phyloP scores from a whole-genome alignment of 2,888 invertebrate genomes.

The Volucella zonaria region DNA sequence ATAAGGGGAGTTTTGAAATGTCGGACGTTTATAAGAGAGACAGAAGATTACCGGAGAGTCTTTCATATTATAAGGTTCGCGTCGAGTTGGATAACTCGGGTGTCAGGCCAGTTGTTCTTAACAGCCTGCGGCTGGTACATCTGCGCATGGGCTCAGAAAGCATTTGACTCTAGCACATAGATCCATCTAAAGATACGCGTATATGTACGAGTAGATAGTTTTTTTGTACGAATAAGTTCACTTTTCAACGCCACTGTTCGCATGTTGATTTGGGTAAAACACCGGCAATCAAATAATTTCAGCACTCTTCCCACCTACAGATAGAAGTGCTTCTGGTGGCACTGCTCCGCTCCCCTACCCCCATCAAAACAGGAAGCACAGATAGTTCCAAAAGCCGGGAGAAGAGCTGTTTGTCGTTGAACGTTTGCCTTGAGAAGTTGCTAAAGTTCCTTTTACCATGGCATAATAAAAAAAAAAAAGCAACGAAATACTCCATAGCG shows the following conservation, averaged over 20 bases:
- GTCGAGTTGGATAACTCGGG: no score
- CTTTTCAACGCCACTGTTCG: slow-evolving; percentile 26
- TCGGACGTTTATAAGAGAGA: no score
- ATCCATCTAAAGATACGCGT: no score
- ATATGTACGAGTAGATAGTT: no score
- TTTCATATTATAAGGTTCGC: no score
- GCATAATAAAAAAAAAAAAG: slow-evolving; percentile 44
- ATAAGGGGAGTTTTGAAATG: no score
- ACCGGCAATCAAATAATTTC: slow-evolving; percentile 62
- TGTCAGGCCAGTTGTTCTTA: no score
- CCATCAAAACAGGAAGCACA: slow-evolving; percentile 53
- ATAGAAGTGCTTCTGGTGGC: slow-evolving; percentile 18
- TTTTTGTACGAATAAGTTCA: no score
- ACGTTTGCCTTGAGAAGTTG: slow-evolving; percentile 57
- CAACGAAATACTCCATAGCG: slow-evolving; percentile 39
- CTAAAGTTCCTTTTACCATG: slow-evolving; percentile 49
- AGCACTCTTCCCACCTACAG: slow-evolving; percentile 14
- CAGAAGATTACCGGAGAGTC: no score
- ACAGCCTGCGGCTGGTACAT: no score
- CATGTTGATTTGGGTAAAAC: slow-evolving; percentile 40
- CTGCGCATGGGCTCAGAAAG: no score
- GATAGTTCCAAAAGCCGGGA: slow-evolving; percentile 41
- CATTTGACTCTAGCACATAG: no score
- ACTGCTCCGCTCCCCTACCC: slow-evolving; percentile 24
- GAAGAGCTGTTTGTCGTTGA: slow-evolving; percentile 31